Base-by-base conservation (phyloP, 2,113 vertebrate genomes). In the Clarias magur region DNA sequence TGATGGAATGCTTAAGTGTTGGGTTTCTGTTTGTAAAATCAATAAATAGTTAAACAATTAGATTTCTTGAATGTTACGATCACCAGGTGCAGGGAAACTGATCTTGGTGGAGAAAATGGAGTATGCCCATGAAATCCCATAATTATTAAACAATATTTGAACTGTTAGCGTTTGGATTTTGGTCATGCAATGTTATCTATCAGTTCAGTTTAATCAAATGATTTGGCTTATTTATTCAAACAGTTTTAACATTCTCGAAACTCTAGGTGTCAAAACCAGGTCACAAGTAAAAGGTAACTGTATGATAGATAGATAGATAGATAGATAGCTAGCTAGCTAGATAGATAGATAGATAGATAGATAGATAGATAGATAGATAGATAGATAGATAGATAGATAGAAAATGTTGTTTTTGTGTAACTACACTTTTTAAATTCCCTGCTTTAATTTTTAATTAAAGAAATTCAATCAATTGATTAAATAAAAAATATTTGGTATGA, bases 101-200 rank as follows among this genome's bases (percentile, higher is more conserved):
- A 80, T 60, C 27, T 60, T 60, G 57, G 27, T 81, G 79, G 57
- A 38, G 79, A 62, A 81, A 81, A 81, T 81, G 57, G 30, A 81
- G 79, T 15, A 21, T 62, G 57, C 30, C 4, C 0, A 81, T 4
- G 27, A 60, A 13, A 27, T n/a, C n/a, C 25, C 7, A 17, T 2
- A 80, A 62, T 19, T 6, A 62, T 25, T 17, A 30, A 60, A 62
- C 25, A 11, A 34, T 81, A 34, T 25, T 23, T 81, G 57, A 4
- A 2, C 30, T 12, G 38, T 80, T 80, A 62, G 79, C 27, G 15
- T 38, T 60, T 80, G 19, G 79, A 60, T 59, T 80, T 80, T 23
- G 4, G 16, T 34, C 54, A 59, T 30, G 76, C 25, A 57, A 23
- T 30, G 34, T 59, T 17, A 34, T 0, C 54, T 59, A 59, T 30